Percentiles rank a stretch among this genome's conserved stretches.
These are phyloP conservation scores for Phoebastria nigripes DNA, from an alignment of 2,797 vertebrate species.

Conservation along the genomic window DNA sequence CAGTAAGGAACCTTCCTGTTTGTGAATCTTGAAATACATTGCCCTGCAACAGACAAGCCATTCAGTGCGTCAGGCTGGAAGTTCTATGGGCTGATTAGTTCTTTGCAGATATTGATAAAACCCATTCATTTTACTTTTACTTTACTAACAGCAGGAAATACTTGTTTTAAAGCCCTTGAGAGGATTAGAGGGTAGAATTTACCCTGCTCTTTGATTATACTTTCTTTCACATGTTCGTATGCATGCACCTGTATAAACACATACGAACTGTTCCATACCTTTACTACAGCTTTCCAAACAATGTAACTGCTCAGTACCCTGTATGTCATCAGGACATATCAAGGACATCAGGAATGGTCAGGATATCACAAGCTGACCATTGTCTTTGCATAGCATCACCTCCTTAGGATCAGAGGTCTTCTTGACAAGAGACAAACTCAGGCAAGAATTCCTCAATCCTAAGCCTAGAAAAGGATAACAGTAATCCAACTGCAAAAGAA, in stretches of 20 bases:
- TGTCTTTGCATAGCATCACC: neutral
- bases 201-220: neutral
- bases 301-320: neutral
- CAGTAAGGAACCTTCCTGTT: slow-evolving; percentile 98
- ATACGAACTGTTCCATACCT: neutral
- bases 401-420: neutral
- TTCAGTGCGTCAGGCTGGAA: neutral
- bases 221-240: neutral
- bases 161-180: neutral
- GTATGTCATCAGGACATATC: neutral
- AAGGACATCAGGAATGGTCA: neutral
- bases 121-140: neutral
- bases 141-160: neutral
- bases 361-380: neutral
- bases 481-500: neutral
- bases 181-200: neutral
- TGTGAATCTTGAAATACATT: slow-evolving; percentile 94
- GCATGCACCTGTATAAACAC: neutral
- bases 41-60: slow-evolving; percentile 77
- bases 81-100: neutral
- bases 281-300: neutral
- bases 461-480: neutral
- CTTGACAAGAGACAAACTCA: neutral
- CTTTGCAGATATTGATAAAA: neutral
- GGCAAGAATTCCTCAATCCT: neutral